A percentile compares a stretch with the other conserved stretches of the same genome.
phyloP scores from a whole-genome alignment of 2,113 vertebrate species.

The Ageneiosus marmoratus region DNA sequence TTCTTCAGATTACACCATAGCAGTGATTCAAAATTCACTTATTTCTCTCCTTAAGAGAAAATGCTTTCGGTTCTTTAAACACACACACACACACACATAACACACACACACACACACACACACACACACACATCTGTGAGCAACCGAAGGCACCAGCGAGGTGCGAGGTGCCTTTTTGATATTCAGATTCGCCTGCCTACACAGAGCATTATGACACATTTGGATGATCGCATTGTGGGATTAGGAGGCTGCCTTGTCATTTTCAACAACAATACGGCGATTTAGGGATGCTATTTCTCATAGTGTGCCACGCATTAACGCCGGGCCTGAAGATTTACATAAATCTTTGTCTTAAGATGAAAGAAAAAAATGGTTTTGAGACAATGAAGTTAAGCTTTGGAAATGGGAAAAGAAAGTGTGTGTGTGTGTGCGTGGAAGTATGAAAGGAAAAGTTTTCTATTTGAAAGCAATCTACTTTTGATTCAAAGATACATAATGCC shows the following conservation, averaged over 20 bases:
- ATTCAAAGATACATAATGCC: slow-evolving; percentile 61
- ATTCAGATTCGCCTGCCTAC: slow-evolving; percentile 77
- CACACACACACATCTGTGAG: slow-evolving; percentile 52
- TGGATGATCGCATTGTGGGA: slow-evolving; percentile 82
- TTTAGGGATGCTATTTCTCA: slow-evolving; percentile 80
- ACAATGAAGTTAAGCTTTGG: slow-evolving; percentile 82
- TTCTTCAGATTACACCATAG: slow-evolving; percentile 49
- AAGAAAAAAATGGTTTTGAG: slow-evolving; percentile 73
- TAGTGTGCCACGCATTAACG: slow-evolving; percentile 76
- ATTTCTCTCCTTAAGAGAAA: slow-evolving; percentile 58
- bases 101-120: slow-evolving; percentile 15
- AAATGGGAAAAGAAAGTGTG: slow-evolving; percentile 61
- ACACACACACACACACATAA: slow-evolving; percentile 30
- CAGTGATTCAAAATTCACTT: slow-evolving; percentile 56
- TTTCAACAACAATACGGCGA: slow-evolving; percentile 81
- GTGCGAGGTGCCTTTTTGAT: slow-evolving; percentile 73
- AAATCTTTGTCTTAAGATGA: slow-evolving; percentile 85
- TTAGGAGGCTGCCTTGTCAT: slow-evolving; percentile 82
- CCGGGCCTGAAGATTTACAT: slow-evolving; percentile 80
- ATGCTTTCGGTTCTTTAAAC: slow-evolving; percentile 62
- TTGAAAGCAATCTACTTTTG: slow-evolving; percentile 68
- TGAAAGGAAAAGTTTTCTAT: slow-evolving; percentile 42
- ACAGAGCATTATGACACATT: slow-evolving; percentile 78
- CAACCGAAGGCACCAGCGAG: slow-evolving; percentile 64
- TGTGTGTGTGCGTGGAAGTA: slow-evolving; percentile 14